phyloP scores from a whole-genome alignment of 2,797 vertebrate genomes.

The Eleutherodactylus coqui region DNA sequence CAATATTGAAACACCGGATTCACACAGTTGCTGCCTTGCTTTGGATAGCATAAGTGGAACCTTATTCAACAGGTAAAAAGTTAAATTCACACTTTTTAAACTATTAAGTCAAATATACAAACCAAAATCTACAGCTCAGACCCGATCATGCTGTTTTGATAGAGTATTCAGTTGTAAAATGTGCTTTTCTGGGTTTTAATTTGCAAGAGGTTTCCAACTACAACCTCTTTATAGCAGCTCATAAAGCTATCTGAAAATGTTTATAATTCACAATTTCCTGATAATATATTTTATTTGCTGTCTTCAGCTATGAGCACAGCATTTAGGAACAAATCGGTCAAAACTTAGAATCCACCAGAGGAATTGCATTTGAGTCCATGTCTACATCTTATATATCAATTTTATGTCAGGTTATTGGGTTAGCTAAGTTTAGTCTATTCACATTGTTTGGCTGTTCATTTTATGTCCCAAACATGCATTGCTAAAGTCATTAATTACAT shows the following conservation, averaged over 20 bases:
- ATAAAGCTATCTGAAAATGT: slow-evolving; percentile 58
- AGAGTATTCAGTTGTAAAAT: slow-evolving; percentile 14
- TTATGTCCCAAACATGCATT: slow-evolving; percentile 58
- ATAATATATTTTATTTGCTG: slow-evolving; percentile 62
- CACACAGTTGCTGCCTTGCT: too few species aligned
- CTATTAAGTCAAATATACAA: slow-evolving; percentile 5
- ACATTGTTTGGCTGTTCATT: slow-evolving; percentile 54
- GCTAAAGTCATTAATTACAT: slow-evolving; percentile 59
- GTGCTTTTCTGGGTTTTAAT: slow-evolving; percentile 35
- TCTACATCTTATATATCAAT: slow-evolving; percentile 60
- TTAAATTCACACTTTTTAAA: background rate
- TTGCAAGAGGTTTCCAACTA: slow-evolving; percentile 51
- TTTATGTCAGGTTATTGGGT: slow-evolving; percentile 63
- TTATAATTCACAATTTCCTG: slow-evolving; percentile 58
- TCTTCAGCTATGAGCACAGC: slow-evolving; percentile 47
- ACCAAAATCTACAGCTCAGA: slow-evolving; percentile 29
- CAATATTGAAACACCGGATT: too few species aligned
- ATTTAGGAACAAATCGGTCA: slow-evolving; percentile 58
- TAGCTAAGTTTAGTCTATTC: slow-evolving; percentile 61
- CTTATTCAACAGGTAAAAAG: too few species aligned
- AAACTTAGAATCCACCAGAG: slow-evolving; percentile 55
- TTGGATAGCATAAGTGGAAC: too few species aligned
- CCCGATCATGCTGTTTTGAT: slow-evolving; percentile 2
- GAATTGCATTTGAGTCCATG: slow-evolving; percentile 46
- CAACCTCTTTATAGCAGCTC: slow-evolving; percentile 58